Conservation (phyloP, 2,797 vertebrate genomes). For the Alca torda region DNA sequence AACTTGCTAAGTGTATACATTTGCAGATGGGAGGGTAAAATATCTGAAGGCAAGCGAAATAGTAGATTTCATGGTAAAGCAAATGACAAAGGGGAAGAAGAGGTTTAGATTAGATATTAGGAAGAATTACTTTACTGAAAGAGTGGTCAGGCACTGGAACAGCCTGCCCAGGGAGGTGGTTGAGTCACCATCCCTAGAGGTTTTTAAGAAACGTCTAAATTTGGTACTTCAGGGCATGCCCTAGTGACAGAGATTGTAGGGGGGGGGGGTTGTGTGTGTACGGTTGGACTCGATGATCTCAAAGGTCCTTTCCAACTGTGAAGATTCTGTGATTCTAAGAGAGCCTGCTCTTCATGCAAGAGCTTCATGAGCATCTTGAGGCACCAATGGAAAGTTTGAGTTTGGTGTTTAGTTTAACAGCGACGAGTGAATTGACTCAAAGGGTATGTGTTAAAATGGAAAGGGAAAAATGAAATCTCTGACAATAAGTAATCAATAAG, state of each 20-base stretch:
- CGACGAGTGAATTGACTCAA: neutral
- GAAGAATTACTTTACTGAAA: too few relatives aligned
- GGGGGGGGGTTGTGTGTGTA: too few relatives aligned
- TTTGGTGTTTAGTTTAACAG: neutral
- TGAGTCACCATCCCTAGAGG: too few relatives aligned
- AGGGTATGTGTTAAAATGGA: neutral
- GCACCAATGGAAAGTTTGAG: neutral
- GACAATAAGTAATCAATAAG: neutral
- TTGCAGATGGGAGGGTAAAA: neutral
- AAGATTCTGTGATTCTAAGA: neutral
- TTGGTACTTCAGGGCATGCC: too few relatives aligned
- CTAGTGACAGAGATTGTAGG: too few relatives aligned
- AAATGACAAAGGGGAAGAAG: neutral
- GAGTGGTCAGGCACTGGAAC: too few relatives aligned
- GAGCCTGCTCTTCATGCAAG: neutral
- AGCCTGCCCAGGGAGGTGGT: too few relatives aligned
- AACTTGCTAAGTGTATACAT: neutral
- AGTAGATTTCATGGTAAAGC: neutral
- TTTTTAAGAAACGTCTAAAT: too few relatives aligned
- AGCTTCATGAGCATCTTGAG: neutral
- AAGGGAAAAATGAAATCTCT: neutral
- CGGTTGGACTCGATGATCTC: too few relatives aligned
- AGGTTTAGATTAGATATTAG: too few relatives aligned
- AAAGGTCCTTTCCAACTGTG: too few relatives aligned
- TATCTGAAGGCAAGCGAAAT: neutral